phyloP scores from a whole-genome alignment of 2,113 vertebrate genomes.

The Sinocyclocheilus grahami region DNA sequence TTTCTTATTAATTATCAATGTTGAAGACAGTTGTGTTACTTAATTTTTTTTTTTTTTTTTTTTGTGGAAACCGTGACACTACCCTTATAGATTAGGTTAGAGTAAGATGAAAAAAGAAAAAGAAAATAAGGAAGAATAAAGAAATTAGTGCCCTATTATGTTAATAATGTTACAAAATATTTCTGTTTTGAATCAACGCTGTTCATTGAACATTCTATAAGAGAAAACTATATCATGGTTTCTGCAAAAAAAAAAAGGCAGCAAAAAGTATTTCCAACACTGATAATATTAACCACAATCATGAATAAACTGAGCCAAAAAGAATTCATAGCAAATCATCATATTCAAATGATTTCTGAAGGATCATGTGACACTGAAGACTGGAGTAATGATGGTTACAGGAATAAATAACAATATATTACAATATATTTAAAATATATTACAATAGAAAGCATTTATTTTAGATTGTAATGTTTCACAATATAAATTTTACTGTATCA shows the following conservation, averaged over 20 bases:
- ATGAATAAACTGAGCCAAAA: background rate
- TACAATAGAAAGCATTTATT: background rate
- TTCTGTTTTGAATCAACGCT: background rate
- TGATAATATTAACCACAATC: too few species aligned
- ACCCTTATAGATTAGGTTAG: too few species aligned
- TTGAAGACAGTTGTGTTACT: too few species aligned
- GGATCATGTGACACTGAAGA: background rate
- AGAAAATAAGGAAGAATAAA: too few species aligned
- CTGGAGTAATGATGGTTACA: background rate
- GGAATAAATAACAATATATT: background rate
- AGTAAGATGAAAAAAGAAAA: too few species aligned
- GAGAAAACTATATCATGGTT: too few species aligned
- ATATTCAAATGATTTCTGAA: background rate
- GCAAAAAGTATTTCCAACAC: too few species aligned
- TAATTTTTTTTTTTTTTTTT: too few species aligned
- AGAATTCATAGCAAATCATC: background rate
- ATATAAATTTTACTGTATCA: background rate
- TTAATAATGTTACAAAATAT: background rate
- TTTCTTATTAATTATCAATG: too few species aligned
- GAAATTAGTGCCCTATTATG: too few species aligned
- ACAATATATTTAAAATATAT: background rate
- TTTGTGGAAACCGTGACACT: too few species aligned
- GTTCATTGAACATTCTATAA: background rate
- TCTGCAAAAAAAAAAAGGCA: too few species aligned
- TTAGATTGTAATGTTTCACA: background rate